Percentiles rank a stretch among this genome's conserved stretches.
phyloP scores from a whole-genome alignment of 2,797 vertebrate species.

The Fistularia tabacaria region DNA sequence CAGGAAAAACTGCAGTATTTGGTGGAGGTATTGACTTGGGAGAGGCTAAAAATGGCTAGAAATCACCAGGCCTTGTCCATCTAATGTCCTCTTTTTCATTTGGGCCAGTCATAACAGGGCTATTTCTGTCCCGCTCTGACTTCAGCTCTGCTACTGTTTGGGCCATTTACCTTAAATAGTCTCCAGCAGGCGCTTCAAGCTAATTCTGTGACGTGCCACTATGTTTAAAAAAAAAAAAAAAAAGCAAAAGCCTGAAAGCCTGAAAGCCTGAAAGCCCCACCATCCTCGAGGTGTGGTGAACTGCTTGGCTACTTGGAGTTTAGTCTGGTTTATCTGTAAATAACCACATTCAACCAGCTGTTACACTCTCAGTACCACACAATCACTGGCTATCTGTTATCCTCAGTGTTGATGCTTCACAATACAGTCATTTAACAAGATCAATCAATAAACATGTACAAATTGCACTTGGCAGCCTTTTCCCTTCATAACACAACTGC shows the following conservation, averaged over 20 bases:
- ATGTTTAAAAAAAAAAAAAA: neutral
- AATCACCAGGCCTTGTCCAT: neutral
- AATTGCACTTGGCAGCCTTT: too few species aligned
- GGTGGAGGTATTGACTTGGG: neutral
- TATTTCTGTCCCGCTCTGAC: slow-evolving; percentile 30
- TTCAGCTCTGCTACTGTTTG: slow-evolving; percentile 26
- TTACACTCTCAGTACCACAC: too few species aligned
- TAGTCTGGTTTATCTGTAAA: too few species aligned
- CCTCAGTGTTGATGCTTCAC: too few species aligned
- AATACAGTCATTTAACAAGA: too few species aligned
- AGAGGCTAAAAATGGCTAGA: too few species aligned
- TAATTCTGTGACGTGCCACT: neutral
- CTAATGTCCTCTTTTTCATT: slow-evolving; percentile 6
- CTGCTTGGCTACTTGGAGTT: too few species aligned
- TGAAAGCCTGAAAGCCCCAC: too few species aligned
- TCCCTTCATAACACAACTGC: too few species aligned
- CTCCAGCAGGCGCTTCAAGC: neutral
- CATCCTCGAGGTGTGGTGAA: slow-evolving; percentile 7
- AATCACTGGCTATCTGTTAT: too few species aligned
- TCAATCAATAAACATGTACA: too few species aligned
- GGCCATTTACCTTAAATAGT: slow-evolving; percentile 29
- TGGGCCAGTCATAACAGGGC: slow-evolving; percentile 4
- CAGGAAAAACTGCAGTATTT: neutral
- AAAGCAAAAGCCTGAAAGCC: neutral
- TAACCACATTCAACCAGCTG: too few species aligned